Evolutionary conservation across 2,113 vertebrate species (phyloP).

Genomic region (Nannobrachium achirus): DNA sequence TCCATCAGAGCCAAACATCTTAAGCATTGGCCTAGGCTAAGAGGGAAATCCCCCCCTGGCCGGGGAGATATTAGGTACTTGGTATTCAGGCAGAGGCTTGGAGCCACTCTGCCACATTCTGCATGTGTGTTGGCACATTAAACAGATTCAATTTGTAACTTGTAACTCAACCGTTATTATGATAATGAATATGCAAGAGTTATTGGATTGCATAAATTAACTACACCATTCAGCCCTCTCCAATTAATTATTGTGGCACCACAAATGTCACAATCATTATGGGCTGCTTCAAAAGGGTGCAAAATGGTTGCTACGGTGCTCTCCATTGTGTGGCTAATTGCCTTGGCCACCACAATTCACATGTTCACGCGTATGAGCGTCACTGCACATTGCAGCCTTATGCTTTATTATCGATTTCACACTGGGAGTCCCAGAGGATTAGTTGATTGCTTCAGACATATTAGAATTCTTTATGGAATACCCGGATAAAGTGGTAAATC

Average conservation of each 20-base stretch:
- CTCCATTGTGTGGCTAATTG: not conserved
- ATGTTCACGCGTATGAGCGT: not conserved
- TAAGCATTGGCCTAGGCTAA: too few relatives aligned
- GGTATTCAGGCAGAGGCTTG: too few relatives aligned
- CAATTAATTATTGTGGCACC: constrained; percentile 18
- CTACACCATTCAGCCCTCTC: constrained; percentile 2
- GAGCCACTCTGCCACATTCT: not conserved
- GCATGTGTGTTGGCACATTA: constrained; percentile 11
- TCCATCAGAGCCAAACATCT: too few relatives aligned
- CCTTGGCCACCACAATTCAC: constrained; percentile 7
- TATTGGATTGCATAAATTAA: constrained; percentile 16
- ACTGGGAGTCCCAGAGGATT: too few relatives aligned
- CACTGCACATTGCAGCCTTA: constrained; percentile 6
- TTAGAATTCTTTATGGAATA: too few relatives aligned
- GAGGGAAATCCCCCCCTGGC: too few relatives aligned
- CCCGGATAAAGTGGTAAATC: too few relatives aligned
- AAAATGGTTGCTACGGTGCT: not conserved
- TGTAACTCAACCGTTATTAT: constrained; percentile 23
- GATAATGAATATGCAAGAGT: constrained; percentile 13
- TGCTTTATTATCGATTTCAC: too few relatives aligned
- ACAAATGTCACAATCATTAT: constrained; percentile 26
- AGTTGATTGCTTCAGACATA: too few relatives aligned
- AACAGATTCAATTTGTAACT: constrained; percentile 9
- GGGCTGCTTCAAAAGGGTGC: not conserved
- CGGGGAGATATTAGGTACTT: too few relatives aligned